Conservation (phyloP, 2,113 vertebrate species). For the Strix aluco region DNA sequence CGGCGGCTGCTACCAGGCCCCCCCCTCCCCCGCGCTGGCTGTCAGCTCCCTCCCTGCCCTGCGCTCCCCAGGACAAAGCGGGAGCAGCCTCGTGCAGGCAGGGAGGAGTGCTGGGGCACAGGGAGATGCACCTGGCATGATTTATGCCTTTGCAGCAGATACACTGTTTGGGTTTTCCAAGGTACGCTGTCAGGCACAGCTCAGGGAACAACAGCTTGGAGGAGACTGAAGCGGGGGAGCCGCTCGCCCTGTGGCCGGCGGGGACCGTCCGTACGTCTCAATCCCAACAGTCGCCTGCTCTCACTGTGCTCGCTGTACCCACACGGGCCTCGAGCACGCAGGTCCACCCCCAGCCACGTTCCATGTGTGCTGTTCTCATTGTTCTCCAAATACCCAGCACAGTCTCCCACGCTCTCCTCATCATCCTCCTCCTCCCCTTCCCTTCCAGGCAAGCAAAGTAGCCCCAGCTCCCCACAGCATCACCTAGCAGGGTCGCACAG, state of each 20-base stretch:
- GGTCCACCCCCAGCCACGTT: neutral
- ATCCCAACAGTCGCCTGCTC: neutral
- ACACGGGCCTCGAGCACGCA: neutral
- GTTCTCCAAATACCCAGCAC: neutral
- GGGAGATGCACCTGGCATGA: neutral
- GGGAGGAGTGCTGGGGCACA: neutral
- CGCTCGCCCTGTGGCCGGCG: rapidly evolving
- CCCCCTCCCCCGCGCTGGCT: rapidly evolving
- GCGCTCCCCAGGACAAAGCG: neutral
- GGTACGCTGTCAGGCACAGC: rapidly evolving
- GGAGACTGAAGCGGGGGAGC: neutral
- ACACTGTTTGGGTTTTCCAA: rapidly evolving
- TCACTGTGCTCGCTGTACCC: neutral
- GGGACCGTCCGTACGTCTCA: neutral
- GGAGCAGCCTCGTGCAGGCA: neutral
- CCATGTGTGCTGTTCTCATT: rapidly evolving
- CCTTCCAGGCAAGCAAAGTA: neutral
- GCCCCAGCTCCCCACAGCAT: neutral
- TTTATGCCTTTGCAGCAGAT: neutral
- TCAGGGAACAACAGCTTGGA: neutral
- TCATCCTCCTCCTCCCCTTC: neutral
- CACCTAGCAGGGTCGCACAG: neutral
- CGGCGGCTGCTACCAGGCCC: neutral
- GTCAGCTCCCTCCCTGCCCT: neutral
- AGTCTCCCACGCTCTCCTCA: neutral